Percentiles rank a stretch among this genome's conserved stretches.
Evolutionary conservation across 2,888 invertebrate genomes (phyloP).

Genomic region (Sminthurides aquaticus): DNA sequence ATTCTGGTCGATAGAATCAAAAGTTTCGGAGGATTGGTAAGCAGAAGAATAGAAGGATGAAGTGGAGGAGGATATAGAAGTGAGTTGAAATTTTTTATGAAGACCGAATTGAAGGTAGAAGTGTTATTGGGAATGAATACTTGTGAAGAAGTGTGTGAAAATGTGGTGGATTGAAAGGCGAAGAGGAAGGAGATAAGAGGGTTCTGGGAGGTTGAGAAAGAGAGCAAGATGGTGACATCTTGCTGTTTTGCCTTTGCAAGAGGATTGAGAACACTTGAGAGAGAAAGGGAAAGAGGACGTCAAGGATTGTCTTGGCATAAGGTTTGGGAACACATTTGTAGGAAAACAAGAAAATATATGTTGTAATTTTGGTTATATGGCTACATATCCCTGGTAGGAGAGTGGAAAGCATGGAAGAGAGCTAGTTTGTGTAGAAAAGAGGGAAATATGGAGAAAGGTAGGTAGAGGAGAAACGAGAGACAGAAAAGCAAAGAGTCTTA

Average conservation of each 20-base stretch:
- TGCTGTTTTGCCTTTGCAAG: not conserved
- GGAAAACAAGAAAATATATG: not conserved
- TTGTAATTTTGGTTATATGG: not conserved
- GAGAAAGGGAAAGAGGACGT: not conserved
- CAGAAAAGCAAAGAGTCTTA: not conserved
- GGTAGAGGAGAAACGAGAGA: not conserved
- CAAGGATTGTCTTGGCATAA: not conserved
- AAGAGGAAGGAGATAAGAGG: not conserved
- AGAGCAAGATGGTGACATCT: no score
- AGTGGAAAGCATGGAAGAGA: not conserved
- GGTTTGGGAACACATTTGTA: not conserved
- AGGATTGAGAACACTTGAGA: not conserved
- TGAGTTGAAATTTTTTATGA: not conserved
- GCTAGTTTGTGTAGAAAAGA: not conserved
- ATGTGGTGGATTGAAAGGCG: not conserved
- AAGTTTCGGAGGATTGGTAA: no score
- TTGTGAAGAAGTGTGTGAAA: not conserved
- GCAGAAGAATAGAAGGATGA: no score
- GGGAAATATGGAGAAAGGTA: not conserved
- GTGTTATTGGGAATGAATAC: not conserved
- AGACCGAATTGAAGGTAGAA: not conserved
- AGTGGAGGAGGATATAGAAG: no score
- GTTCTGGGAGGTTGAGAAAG: not conserved
- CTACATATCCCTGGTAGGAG: not conserved
- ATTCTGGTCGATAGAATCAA: no score